Percentiles rank a stretch among this genome's conserved stretches.
Conservation (phyloP, 1,140 invertebrate genomes). For the Hyles vespertilio region DNA sequence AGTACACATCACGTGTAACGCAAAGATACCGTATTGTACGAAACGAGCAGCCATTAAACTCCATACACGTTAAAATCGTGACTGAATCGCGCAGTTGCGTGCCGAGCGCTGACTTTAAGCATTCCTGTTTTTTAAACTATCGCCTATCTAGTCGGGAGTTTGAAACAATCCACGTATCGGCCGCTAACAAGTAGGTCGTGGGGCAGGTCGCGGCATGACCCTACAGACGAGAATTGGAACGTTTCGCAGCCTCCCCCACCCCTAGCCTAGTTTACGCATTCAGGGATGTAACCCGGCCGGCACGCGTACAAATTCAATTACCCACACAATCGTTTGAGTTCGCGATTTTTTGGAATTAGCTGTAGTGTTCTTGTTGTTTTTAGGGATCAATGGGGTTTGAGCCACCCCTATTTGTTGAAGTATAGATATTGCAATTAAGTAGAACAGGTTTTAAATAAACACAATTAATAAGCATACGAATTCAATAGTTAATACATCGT, state of each 20-base stretch:
- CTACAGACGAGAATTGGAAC: slow-evolving; percentile 27
- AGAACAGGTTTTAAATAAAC: no score
- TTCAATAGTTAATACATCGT: no score
- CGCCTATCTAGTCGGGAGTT: neutral
- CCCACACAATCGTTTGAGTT: neutral
- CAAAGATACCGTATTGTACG: slow-evolving; percentile 6
- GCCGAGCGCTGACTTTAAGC: slow-evolving; percentile 13
- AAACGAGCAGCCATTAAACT: slow-evolving; percentile 14
- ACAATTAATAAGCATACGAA: no score
- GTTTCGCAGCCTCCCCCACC: slow-evolving; percentile 16
- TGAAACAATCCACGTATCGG: slow-evolving; percentile 7
- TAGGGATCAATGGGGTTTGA: neutral
- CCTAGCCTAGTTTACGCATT: slow-evolving; percentile 35
- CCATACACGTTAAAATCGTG: slow-evolving; percentile 18
- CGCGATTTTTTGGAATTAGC: neutral
- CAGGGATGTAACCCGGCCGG: slow-evolving; percentile 15
- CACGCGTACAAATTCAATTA: slow-evolving; percentile 7
- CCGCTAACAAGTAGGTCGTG: slow-evolving; percentile 41
- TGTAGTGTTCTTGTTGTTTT: neutral
- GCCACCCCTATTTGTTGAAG: no score
- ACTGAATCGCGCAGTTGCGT: slow-evolving; percentile 18
- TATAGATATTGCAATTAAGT: no score
- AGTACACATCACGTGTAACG: neutral
- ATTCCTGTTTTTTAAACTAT: slow-evolving; percentile 16
- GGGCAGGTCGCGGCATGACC: slow-evolving; percentile 45